These are phyloP conservation scores for Microcebus murinus DNA, from an alignment of 2,113 vertebrate species.

Conservation along the genomic window DNA sequence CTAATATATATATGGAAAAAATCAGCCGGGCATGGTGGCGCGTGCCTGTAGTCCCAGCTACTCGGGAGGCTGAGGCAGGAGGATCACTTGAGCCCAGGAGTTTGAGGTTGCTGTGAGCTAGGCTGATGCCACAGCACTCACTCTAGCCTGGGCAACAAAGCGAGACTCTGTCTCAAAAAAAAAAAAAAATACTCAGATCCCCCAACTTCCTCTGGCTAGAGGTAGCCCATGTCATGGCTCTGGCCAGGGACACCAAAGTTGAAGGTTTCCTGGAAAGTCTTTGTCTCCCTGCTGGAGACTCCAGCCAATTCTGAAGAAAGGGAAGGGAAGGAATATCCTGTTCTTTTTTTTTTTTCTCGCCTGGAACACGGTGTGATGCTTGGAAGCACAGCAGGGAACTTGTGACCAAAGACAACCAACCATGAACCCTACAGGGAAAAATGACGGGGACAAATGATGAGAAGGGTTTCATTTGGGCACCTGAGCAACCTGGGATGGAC, in stretches of 20 bases:
- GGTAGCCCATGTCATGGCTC: not conserved
- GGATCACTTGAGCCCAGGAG: too few species aligned
- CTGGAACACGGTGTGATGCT: not conserved
- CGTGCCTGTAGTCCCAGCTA: too few species aligned
- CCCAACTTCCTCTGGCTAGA: too few species aligned
- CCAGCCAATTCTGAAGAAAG: not conserved
- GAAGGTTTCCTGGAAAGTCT: not conserved
- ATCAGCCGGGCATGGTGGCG: too few species aligned
- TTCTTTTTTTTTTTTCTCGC: not conserved
- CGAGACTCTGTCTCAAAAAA: too few species aligned
- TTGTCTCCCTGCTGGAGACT: too few species aligned
- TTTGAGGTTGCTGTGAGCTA: too few species aligned
- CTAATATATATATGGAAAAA: too few species aligned
- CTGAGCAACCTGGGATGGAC: not conserved
- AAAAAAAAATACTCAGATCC: too few species aligned
- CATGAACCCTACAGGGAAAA: not conserved
- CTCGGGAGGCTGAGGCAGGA: too few species aligned
- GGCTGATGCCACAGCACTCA: too few species aligned
- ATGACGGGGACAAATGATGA: not conserved
- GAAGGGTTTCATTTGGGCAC: not conserved
- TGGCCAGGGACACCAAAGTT: not conserved
- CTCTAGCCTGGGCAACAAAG: too few species aligned
- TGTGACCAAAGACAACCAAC: not conserved
- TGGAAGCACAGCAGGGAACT: not conserved
- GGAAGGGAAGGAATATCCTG: not conserved